A percentile compares a stretch with the other conserved stretches of the same genome.
Evolutionary conservation across 2,113 vertebrate species (phyloP).

Genomic region (Raja brachyura): DNA sequence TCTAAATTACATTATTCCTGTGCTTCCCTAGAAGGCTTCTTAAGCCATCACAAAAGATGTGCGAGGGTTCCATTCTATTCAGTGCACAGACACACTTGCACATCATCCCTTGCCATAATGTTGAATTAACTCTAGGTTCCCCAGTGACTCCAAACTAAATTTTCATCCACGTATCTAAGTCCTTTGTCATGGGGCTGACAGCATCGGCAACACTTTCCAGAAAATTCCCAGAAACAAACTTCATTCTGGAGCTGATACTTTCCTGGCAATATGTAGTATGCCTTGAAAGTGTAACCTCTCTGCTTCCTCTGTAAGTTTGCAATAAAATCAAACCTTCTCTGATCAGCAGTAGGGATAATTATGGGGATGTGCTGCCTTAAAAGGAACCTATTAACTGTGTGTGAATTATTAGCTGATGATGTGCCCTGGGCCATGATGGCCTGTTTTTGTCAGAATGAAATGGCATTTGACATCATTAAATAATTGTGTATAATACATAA

Average conservation of each 20-base stretch:
- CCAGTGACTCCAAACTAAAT: background rate
- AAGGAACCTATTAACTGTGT: background rate
- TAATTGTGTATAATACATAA: background rate
- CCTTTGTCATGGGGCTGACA: background rate
- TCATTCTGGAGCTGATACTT: background rate
- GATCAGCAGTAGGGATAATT: background rate
- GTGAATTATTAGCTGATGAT: background rate
- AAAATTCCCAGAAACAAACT: slow-evolving; percentile 9
- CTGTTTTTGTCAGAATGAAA: background rate
- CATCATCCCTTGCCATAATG: background rate
- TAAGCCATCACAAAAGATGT: background rate
- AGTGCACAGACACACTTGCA: background rate
- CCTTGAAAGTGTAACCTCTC: background rate
- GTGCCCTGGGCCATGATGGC: background rate
- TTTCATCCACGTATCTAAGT: background rate
- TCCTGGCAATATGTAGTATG: background rate
- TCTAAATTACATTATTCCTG: background rate
- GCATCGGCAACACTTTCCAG: slow-evolving; percentile 1
- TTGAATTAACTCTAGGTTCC: background rate
- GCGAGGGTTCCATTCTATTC: background rate
- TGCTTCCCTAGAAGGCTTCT: background rate
- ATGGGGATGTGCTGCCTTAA: background rate
- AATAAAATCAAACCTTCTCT: background rate
- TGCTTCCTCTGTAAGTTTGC: background rate
- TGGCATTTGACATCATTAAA: background rate